phyloP scores from a whole-genome alignment of 23 tunicate species.

The Clavelina lepadiformis region DNA sequence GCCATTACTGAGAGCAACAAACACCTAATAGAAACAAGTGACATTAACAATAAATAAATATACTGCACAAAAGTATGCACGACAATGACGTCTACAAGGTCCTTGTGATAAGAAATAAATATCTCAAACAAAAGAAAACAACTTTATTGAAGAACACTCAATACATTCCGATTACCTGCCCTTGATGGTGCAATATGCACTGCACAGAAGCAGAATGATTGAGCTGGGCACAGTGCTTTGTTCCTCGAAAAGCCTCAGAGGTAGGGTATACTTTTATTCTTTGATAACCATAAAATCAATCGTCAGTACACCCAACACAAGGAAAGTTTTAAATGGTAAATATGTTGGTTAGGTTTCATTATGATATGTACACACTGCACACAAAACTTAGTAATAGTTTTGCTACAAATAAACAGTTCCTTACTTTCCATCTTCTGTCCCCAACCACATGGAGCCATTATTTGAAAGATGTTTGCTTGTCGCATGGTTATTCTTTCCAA shows the following conservation, averaged over 20 bases:
- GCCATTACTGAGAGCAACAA: slow-evolving; percentile 86
- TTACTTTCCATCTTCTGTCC: slow-evolving; percentile 95
- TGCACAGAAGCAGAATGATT: slow-evolving; percentile 66
- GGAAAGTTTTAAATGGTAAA: too few species aligned
- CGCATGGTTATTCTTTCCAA: background rate
- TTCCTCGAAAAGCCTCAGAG: slow-evolving; percentile 35
- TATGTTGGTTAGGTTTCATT: too few species aligned
- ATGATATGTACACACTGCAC: too few species aligned
- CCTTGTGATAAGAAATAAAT: too few species aligned
- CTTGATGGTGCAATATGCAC: slow-evolving; percentile 69
- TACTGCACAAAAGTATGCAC: too few species aligned
- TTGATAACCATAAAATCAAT: background rate
- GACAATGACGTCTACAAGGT: too few species aligned
- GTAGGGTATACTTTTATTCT: slow-evolving; percentile 70
- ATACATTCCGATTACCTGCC: slow-evolving; percentile 72
- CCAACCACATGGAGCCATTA: slow-evolving; percentile 87
- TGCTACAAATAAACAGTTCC: slow-evolving; percentile 12
- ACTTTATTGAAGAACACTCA: background rate
- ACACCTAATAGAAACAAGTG: too few species aligned
- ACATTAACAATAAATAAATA: too few species aligned
- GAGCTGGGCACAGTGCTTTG: slow-evolving; percentile 41
- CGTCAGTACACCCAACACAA: background rate
- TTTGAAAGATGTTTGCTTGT: slow-evolving; percentile 26
- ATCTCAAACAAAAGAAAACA: background rate
- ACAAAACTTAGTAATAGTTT: background rate